A percentile compares a stretch with the other conserved stretches of the same genome.
phyloP scores from a whole-genome alignment of 2,113 vertebrate species.

The Oncorhynchus clarkii region DNA sequence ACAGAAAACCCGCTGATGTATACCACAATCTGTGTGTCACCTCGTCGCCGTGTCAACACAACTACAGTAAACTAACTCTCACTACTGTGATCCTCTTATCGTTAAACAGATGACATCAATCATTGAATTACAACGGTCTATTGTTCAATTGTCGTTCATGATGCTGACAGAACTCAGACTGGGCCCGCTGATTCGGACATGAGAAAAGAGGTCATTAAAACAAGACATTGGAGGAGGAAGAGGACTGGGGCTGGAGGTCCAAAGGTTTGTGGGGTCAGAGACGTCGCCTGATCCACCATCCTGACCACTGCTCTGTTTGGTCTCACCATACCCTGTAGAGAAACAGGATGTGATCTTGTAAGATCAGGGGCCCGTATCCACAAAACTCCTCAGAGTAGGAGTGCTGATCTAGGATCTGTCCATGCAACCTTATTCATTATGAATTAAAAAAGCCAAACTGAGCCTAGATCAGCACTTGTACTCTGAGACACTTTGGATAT shows the following conservation, averaged over 20 bases:
- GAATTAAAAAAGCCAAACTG: no score
- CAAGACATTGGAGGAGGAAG: background rate
- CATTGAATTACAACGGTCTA: background rate
- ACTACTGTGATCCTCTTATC: background rate
- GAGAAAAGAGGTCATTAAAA: background rate
- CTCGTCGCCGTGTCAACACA: slow-evolving; percentile 12
- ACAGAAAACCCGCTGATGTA: slow-evolving; percentile 22
- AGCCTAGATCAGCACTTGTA: no score
- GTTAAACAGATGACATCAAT: background rate
- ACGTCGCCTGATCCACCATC: background rate
- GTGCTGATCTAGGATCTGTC: no score
- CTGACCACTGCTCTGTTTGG: background rate
- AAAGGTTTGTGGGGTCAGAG: no score
- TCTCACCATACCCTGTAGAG: no score
- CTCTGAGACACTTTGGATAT: no score
- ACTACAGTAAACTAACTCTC: background rate
- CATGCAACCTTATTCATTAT: no score
- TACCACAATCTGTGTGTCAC: slow-evolving; percentile 31
- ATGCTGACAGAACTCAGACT: background rate
- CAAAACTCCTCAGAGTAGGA: no score
- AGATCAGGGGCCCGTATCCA: no score
- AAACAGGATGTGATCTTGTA: no score
- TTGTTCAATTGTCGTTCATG: background rate
- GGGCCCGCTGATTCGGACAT: background rate
- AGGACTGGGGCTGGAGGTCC: background rate